Percentiles rank a stretch among this genome's conserved stretches.
Conservation (phyloP, 2,113 vertebrate genomes). For the Odobenus rosmarus region DNA sequence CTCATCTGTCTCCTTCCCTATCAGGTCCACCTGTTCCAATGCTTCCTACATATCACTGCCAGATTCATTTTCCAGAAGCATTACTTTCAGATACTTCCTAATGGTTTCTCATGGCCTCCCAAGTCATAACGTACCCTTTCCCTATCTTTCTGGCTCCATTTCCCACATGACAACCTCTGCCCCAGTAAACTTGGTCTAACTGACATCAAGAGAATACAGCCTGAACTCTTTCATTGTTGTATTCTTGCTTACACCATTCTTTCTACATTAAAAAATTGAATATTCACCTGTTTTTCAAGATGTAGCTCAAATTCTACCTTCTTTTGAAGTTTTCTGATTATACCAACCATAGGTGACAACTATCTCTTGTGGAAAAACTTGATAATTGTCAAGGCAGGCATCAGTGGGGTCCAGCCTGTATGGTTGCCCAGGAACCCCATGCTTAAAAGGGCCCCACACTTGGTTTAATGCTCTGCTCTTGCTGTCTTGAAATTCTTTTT, state of each 20-base stretch:
- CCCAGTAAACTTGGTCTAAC: background rate
- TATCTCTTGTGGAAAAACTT: background rate
- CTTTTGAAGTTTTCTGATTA: background rate
- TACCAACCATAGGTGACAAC: background rate
- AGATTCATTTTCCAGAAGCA: background rate
- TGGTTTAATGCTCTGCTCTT: background rate
- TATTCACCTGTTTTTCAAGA: background rate
- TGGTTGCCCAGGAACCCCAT: no score
- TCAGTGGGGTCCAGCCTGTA: accelerated
- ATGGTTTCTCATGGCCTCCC: background rate
- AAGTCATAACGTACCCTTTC: background rate
- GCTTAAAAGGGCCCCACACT: background rate
- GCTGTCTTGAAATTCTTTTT: background rate
- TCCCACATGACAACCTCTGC: background rate
- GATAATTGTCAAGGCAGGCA: background rate
- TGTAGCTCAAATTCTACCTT: background rate
- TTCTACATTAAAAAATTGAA: background rate
- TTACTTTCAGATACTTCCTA: background rate
- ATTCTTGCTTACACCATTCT: background rate
- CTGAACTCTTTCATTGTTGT: background rate
- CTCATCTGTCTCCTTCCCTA: background rate
- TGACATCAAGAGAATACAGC: background rate
- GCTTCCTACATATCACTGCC: background rate
- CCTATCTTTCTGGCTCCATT: background rate
- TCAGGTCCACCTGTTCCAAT: background rate